phyloP scores from a whole-genome alignment of 2,797 vertebrate species.

The Sarcophilus harrisii region DNA sequence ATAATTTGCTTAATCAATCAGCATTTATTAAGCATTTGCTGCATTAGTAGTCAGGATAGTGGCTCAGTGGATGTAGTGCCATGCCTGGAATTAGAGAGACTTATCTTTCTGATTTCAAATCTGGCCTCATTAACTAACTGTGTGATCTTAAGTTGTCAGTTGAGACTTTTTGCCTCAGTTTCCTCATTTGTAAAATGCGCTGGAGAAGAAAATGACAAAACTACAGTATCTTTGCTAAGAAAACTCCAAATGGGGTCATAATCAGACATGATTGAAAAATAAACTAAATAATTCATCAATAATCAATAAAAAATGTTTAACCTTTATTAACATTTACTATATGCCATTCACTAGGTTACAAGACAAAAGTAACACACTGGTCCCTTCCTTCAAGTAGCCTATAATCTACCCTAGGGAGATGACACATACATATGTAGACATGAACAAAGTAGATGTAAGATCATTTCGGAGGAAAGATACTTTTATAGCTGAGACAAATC shows the following conservation, averaged over 20 bases:
- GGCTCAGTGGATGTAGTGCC: background rate
- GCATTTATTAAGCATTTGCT: background rate
- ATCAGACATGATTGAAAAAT: background rate
- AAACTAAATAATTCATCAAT: background rate
- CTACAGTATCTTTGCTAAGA: background rate
- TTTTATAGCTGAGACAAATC: background rate
- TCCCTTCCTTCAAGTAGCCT: background rate
- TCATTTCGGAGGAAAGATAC: background rate
- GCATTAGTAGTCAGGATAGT: background rate
- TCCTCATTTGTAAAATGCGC: background rate
- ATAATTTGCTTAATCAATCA: background rate
- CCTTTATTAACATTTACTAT: background rate
- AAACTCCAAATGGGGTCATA: background rate
- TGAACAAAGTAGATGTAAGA: background rate
- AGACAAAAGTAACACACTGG: background rate
- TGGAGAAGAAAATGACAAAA: background rate
- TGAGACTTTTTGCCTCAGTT: background rate
- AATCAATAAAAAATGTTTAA: background rate
- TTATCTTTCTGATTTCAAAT: background rate
- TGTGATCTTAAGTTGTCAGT: background rate
- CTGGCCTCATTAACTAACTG: background rate
- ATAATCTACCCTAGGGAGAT: background rate
- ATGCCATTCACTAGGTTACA: background rate
- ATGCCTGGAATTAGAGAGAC: background rate
- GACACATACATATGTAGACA: background rate